Conservation (phyloP, 2,888 invertebrate genomes). For the Cenopis cana region DNA sequence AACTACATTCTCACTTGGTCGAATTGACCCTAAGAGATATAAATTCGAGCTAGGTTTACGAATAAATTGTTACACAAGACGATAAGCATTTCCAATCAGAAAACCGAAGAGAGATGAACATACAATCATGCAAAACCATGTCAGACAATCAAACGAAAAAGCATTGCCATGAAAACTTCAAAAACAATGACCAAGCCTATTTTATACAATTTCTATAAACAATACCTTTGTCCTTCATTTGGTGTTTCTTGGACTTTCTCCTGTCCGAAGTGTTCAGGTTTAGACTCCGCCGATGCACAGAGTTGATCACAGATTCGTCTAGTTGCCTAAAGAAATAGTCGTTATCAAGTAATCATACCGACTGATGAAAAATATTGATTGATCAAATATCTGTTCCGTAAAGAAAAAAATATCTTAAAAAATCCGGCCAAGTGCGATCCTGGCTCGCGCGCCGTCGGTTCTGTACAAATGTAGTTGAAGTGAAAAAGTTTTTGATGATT, state of each 20-base stretch:
- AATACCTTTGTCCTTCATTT: slow-evolving; percentile 90
- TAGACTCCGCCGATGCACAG: slow-evolving; percentile 85
- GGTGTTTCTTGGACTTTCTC: slow-evolving; percentile 88
- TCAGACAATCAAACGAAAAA: slow-evolving; percentile 6
- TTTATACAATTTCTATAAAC: not conserved
- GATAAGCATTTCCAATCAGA: not conserved
- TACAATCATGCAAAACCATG: slow-evolving; percentile 14
- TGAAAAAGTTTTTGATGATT: too few relatives aligned
- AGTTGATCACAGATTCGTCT: slow-evolving; percentile 89
- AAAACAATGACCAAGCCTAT: slow-evolving; percentile 10
- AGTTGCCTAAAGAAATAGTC: slow-evolving; percentile 77
- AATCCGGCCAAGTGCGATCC: too few relatives aligned
- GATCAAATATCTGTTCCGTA: too few relatives aligned
- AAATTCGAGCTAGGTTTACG: not conserved
- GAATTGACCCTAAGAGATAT: not conserved
- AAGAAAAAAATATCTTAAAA: too few relatives aligned
- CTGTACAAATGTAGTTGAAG: too few relatives aligned
- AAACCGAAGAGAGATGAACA: not conserved
- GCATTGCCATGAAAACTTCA: slow-evolving; percentile 6
- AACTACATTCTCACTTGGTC: too few relatives aligned
- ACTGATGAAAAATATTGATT: not conserved
- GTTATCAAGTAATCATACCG: slow-evolving; percentile 6
- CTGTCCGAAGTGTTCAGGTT: slow-evolving; percentile 86
- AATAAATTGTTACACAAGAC: not conserved
- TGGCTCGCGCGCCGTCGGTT: too few relatives aligned